Base-by-base conservation (phyloP, 2,113 vertebrate species). In the Amia ocellicauda region DNA sequence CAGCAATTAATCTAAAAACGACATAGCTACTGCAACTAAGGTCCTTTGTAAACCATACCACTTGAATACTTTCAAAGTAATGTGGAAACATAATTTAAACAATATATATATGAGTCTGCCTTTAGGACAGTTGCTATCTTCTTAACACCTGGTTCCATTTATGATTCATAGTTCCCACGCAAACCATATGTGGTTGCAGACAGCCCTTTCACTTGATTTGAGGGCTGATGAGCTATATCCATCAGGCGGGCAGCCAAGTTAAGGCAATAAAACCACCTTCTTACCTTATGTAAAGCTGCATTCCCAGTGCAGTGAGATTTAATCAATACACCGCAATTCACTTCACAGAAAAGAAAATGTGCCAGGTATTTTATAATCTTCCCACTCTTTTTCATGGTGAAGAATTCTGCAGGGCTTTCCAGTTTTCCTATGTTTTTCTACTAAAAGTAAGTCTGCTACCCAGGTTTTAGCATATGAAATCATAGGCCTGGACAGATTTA, bases 101-200 rank as follows among this genome's bases (percentile, higher is more conserved):
- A 83, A 74, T 51, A 36, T n/a, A n/a, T 68, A 1, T 61, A 74
- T 66, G 23, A 7, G 60, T 54, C 69, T 77, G 65, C 71, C 71
- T 70, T 69, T 58, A 72, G 51, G 73, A 77, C 51, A 74, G 69
- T 79, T 70, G 22, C 63, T 74, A 80, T 74, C 75, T 81, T 80
- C 73, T 80, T 76, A 78, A 60, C 80, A 87, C 85, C 79, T 87
- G 80, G 67, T 84, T 89, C 70, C 63, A 73, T 72, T 80, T 84
- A 86, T 87, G 82, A 88, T 63, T 90, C 85, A 80, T 73, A 74
- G 69, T 83, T 85, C 81, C 82, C 73, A 83, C 76, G 72, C 60
- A 78, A 85, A 69, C 71, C 74, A 79, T 83, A 83, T 85, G 83
- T 74, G 82, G 63, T 70, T 74, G 61, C 66, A 84, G 67, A 83